phyloP scores from a whole-genome alignment of 2,888 invertebrate species.

The Lithophane ornitopus region DNA sequence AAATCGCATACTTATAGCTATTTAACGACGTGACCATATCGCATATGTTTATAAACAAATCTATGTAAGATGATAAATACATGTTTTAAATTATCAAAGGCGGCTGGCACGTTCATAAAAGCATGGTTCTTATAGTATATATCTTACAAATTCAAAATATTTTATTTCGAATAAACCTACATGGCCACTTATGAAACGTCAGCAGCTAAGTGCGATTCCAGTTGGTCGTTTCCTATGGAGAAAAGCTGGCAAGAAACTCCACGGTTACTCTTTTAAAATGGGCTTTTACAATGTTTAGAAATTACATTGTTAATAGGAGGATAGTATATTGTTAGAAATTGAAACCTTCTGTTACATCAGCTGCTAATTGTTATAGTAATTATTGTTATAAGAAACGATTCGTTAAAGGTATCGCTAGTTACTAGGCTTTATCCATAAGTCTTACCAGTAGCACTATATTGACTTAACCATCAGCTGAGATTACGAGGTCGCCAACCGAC shows the following conservation, averaged over 20 bases:
- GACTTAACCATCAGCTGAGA: slow-evolving; percentile 74
- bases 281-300: background rate
- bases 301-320: background rate
- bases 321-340: background rate
- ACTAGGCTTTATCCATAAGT: background rate
- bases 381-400: background rate
- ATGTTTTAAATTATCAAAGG: slow-evolving; percentile 38
- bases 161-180: background rate
- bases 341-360: background rate
- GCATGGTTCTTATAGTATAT: background rate
- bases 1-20: slow-evolving; percentile 34
- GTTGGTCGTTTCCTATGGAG: background rate
- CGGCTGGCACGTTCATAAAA: background rate
- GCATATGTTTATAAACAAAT: slow-evolving; percentile 38
- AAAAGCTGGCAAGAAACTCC: background rate
- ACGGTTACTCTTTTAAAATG: background rate
- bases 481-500: slow-evolving; percentile 74
- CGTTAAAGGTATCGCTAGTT: background rate
- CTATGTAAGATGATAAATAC: slow-evolving; percentile 23
- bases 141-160: background rate
- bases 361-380: background rate
- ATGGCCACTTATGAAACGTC: background rate
- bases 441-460: slow-evolving; percentile 49
- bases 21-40: slow-evolving; percentile 19
- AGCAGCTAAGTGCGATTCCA: background rate